phyloP scores from a whole-genome alignment of 1,140 invertebrate genomes.

The Brachionus paranguensis region DNA sequence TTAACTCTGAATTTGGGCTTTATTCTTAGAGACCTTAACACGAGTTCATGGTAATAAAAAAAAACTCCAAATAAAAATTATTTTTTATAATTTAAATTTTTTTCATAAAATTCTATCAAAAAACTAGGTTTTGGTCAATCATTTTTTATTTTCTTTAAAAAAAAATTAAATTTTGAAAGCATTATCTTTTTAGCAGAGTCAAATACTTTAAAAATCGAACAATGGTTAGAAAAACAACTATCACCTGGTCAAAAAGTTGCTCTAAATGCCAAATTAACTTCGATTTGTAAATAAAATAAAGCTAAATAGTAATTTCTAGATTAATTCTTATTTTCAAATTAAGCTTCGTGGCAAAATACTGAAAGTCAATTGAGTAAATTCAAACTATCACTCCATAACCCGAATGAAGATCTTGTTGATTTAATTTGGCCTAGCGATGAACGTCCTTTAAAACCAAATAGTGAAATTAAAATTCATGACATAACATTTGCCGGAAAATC shows the following conservation, averaged over 20 bases:
- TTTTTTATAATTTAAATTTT: too few relatives aligned
- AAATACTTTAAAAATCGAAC: constrained; percentile 64
- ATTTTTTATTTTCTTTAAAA: too few relatives aligned
- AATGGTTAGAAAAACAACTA: constrained; percentile 70
- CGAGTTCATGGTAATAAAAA: too few relatives aligned
- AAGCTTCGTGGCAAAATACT: background rate
- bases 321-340: too few relatives aligned
- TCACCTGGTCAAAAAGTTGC: constrained; percentile 68
- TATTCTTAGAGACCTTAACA: too few relatives aligned
- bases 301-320: background rate
- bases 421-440: constrained; percentile 45
- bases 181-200: constrained; percentile 56
- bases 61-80: too few relatives aligned
- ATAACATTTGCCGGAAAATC: constrained; percentile 45
- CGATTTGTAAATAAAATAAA: constrained; percentile 57
- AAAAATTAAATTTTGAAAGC: background rate
- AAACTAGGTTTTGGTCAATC: too few relatives aligned
- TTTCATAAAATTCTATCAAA: too few relatives aligned
- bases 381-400: constrained; percentile 42
- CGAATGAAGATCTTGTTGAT: constrained; percentile 46
- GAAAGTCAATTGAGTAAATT: constrained; percentile 11
- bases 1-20: too few relatives aligned
- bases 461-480: constrained; percentile 45
- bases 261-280: constrained; percentile 71
- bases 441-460: constrained; percentile 45